Conservation (phyloP, 1,140 invertebrate species). For the Caenorhabditis brenneri region DNA sequence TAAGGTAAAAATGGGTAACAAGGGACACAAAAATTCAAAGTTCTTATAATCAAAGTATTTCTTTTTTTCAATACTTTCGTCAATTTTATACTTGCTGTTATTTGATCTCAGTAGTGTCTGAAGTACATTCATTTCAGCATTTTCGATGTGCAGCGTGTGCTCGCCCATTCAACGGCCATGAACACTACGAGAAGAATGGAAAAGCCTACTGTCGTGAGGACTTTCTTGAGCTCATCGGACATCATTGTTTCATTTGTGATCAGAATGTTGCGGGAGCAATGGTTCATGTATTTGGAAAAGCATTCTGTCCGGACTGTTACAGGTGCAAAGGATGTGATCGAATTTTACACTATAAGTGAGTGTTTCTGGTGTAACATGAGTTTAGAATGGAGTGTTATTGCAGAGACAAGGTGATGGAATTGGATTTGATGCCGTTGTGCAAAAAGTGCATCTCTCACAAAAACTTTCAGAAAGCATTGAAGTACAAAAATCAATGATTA, state of each 20-base stretch:
- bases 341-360: constrained; percentile 36
- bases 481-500: not conserved
- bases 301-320: constrained; percentile 38
- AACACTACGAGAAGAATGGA: constrained; percentile 44
- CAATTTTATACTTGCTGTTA: no score
- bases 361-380: not conserved
- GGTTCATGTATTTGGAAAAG: constrained; percentile 48
- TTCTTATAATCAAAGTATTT: no score
- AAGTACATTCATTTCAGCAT: constrained; percentile 6
- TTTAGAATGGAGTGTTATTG: not conserved
- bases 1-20: no score
- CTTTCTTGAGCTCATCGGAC: constrained; percentile 13
- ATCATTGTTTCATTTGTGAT: constrained; percentile 45
- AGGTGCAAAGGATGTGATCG: constrained; percentile 29
- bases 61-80: no score
- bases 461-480: not conserved
- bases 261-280: not conserved
- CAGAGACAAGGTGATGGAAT: constrained; percentile 49
- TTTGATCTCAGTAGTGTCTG: no score
- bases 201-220: constrained; percentile 41
- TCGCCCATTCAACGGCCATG: constrained; percentile 35
- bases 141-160: constrained; percentile 36
- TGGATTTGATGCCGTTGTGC: constrained; percentile 42
- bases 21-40: no score
- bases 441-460: constrained; percentile 25